Percentiles rank a stretch among this genome's conserved stretches.
Evolutionary conservation across 2,113 vertebrate species (phyloP).

Genomic region (Sprattus sprattus): DNA sequence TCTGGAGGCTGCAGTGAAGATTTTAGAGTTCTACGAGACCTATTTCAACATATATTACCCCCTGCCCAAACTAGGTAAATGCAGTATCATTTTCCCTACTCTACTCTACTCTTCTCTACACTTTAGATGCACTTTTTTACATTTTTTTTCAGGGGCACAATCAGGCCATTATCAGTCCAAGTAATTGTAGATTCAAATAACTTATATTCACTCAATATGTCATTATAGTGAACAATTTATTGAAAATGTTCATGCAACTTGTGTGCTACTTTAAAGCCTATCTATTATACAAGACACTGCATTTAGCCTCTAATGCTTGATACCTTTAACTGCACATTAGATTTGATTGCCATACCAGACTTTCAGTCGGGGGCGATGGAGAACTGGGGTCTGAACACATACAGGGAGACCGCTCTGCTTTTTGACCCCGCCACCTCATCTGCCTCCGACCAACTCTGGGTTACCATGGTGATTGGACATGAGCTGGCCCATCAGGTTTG

Average conservation of each 20-base stretch:
- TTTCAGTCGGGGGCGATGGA: slow-evolving; percentile 77
- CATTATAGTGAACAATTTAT: neutral
- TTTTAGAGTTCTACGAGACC: slow-evolving; percentile 76
- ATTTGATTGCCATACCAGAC: slow-evolving; percentile 75
- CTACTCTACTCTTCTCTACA: neutral
- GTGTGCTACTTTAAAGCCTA: neutral
- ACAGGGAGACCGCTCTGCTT: slow-evolving; percentile 69
- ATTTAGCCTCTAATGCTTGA: neutral
- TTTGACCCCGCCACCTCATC: slow-evolving; percentile 68
- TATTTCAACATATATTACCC: slow-evolving; percentile 77
- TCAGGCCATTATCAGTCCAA: neutral
- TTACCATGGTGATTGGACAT: slow-evolving; percentile 71
- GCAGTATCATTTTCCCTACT: neutral
- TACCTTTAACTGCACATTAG: slow-evolving; percentile 46
- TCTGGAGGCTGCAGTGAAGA: slow-evolving; percentile 73
- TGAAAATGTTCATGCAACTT: neutral
- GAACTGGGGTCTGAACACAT: slow-evolving; percentile 77
- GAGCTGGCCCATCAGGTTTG: slow-evolving; percentile 74
- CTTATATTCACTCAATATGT: neutral
- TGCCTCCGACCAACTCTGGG: slow-evolving; percentile 66
- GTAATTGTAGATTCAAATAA: neutral
- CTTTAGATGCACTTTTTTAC: neutral
- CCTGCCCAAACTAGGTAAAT: slow-evolving; percentile 74
- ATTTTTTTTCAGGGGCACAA: neutral
- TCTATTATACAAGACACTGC: neutral